Conservation (phyloP, 2,113 vertebrate species). For the Micronycteris hirsuta region DNA sequence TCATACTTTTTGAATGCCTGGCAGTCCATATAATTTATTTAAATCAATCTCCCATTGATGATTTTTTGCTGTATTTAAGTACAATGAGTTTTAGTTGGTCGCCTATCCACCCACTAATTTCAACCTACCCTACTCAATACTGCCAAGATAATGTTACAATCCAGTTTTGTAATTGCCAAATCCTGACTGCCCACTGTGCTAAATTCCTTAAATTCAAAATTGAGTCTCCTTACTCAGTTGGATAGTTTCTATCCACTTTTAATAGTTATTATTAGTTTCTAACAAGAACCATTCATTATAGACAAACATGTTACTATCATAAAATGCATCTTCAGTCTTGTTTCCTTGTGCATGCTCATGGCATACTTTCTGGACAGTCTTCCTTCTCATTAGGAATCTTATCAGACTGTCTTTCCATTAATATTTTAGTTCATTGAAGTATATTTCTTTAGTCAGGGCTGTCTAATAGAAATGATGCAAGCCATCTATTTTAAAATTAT, state of each 20-base stretch:
- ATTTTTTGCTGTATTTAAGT: neutral
- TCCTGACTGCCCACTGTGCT: neutral
- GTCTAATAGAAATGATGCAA: neutral
- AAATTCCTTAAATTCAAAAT: neutral
- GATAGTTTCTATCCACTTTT: neutral
- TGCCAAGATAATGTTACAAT: neutral
- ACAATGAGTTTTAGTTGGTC: neutral
- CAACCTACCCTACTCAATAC: neutral
- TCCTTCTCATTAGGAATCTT: neutral
- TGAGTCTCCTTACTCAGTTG: neutral
- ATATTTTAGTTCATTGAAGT: neutral
- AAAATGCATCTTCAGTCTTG: neutral
- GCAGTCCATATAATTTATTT: neutral
- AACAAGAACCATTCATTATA: neutral
- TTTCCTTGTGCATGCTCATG: neutral
- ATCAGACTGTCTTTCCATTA: neutral
- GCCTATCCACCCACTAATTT: neutral
- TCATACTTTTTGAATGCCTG: neutral
- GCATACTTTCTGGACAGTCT: neutral
- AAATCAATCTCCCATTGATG: neutral
- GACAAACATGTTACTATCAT: neutral
- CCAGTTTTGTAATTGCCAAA: neutral
- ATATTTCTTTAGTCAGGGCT: neutral
- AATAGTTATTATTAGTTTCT: neutral
- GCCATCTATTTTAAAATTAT: neutral